phyloP scores from a whole-genome alignment of 2,888 invertebrate genomes.

The Homarus gammarus region DNA sequence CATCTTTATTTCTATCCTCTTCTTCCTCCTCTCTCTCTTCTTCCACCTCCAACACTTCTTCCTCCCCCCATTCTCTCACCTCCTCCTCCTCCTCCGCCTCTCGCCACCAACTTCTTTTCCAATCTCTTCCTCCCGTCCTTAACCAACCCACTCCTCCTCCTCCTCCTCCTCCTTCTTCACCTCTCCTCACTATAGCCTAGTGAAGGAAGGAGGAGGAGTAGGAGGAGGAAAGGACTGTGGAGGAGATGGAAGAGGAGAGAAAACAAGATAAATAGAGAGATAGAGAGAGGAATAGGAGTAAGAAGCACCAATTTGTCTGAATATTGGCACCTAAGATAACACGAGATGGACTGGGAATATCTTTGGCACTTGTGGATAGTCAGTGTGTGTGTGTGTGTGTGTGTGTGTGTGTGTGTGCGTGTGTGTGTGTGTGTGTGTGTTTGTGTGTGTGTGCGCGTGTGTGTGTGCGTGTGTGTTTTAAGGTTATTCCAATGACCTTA shows the following conservation, averaged over 20 bases:
- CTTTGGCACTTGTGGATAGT: constrained; percentile 36
- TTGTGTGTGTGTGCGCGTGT: too few species aligned
- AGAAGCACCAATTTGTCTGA: constrained; percentile 52
- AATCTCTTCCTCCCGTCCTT: background rate
- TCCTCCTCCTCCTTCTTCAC: too few species aligned
- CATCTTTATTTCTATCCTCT: background rate
- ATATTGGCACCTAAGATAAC: constrained; percentile 39
- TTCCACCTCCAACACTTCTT: background rate
- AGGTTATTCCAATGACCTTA: too few species aligned
- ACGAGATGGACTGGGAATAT: background rate
- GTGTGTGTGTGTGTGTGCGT: too few species aligned
- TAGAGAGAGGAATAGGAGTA: background rate
- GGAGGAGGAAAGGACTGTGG: background rate
- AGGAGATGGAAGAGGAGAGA: constrained; percentile 9
- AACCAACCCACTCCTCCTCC: background rate
- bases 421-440: too few species aligned
- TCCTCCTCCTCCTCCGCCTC: background rate
- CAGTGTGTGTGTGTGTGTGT: background rate
- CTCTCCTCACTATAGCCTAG: too few species aligned
- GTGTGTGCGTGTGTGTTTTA: too few species aligned
- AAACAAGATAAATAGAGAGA: background rate
- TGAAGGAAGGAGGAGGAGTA: background rate
- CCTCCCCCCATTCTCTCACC: background rate
- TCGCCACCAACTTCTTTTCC: background rate
- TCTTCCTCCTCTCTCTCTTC: background rate